Base-by-base conservation (phyloP, 2,113 vertebrate genomes). In the Toxotes jaculatrix region DNA sequence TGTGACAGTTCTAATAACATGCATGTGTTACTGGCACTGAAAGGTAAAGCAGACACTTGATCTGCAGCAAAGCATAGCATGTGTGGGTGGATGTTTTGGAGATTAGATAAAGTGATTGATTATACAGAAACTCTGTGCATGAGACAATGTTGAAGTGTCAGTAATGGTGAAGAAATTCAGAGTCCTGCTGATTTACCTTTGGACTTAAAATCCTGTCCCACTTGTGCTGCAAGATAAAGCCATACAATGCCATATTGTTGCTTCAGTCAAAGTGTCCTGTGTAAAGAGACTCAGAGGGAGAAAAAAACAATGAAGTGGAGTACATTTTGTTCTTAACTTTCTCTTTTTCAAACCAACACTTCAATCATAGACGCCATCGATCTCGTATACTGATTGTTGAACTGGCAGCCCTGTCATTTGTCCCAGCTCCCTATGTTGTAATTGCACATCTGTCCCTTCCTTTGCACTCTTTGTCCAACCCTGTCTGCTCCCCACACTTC, bases 361-460 rank as follows among this genome's bases (percentile, higher is more conserved):
- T 67, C 53, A 73, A 61, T 79, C 64, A 45, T 14, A 64, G 40
- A 57, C 13, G 60, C 34, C 68, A 75, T 80, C 47, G 40, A 88
- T 83, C 70, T 53, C 27, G 43, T 63, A 45, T 11, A 36, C 71
- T 38, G 61, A 85, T 87, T 75, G 65, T 90, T 87, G 64, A 40
- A 77, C 80, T 59, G 74, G 62, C 27, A 76, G 74, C 76, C 70
- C 69, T 89, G 80, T 90, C 71, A 89, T 86, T 89, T 91, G 77
- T 81, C 74, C 77, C 66, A 45, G 83, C 70, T 73, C 69, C 73
- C 78, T 55, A 14, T 68, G 47, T 71, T 72, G 56, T 87, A 85
- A 86, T 73, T 82, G 74, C 76, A 81, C 65, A 82, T 80, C 79
- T 79, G 65, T 80, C 67, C 71, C 42, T 68, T 76, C 31, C 70